Conservation (phyloP, 2,888 invertebrate genomes). For the Melipona beecheii region DNA sequence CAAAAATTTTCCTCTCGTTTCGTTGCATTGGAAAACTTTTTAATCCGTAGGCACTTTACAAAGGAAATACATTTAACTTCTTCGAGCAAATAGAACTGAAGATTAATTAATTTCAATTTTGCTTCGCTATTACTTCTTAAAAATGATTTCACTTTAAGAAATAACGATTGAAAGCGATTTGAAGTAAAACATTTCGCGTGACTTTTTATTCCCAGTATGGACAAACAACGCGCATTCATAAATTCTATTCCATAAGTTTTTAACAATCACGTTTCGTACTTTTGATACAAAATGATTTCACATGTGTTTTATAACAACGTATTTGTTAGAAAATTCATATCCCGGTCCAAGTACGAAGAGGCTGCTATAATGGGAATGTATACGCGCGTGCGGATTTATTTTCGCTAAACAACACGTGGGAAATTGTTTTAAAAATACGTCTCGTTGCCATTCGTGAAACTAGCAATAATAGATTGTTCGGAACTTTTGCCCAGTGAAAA, state of each 20-base stretch:
- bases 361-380: not conserved
- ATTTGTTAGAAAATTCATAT: not conserved
- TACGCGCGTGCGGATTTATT: not conserved
- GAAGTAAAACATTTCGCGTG: not conserved
- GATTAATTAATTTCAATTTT: not conserved
- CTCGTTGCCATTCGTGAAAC: not conserved
- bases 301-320: not conserved
- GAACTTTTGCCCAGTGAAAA: not conserved
- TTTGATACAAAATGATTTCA: too few relatives aligned
- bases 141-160: not conserved
- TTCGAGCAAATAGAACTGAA: not conserved
- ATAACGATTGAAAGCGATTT: not conserved
- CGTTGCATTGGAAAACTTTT: not conserved
- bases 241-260: not conserved
- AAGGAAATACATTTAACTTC: not conserved
- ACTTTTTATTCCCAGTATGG: not conserved
- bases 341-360: not conserved
- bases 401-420: not conserved
- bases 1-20: not conserved
- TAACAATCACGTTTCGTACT: not conserved
- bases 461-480: not conserved
- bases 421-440: not conserved
- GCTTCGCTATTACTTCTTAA: not conserved
- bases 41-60: not conserved
- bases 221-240: not conserved